phyloP scores from a whole-genome alignment of 2,797 vertebrate species.

The Myoxocephalus aenaeus region DNA sequence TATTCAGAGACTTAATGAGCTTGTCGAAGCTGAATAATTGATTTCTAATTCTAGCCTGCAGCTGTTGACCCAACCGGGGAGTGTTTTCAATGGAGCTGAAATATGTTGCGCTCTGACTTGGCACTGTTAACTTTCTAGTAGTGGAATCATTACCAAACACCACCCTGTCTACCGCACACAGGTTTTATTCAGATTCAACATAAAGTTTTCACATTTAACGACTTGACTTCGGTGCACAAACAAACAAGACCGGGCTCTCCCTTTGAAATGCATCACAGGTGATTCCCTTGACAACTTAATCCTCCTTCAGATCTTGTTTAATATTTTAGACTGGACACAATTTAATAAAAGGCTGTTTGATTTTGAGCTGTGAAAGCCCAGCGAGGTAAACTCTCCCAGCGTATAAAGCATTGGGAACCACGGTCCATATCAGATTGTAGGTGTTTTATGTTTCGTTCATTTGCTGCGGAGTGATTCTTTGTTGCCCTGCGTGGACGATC shows the following conservation, averaged over 20 bases:
- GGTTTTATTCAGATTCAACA: slow-evolving; percentile 46
- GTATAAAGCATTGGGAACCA: slow-evolving; percentile 59
- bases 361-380: slow-evolving; percentile 54
- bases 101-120: slow-evolving; percentile 78
- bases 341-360: slow-evolving; percentile 49
- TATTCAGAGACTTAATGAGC: slow-evolving; percentile 84
- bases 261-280: slow-evolving; percentile 52
- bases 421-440: slow-evolving; percentile 75
- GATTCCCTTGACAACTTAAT: slow-evolving; percentile 63
- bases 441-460: slow-evolving; percentile 76
- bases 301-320: slow-evolving; percentile 60
- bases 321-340: slow-evolving; percentile 53
- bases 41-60: slow-evolving; percentile 86
- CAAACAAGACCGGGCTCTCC: slow-evolving; percentile 25
- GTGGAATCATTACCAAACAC: slow-evolving; percentile 56
- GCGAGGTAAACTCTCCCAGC: slow-evolving; percentile 63
- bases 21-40: slow-evolving; percentile 87
- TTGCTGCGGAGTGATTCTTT: slow-evolving; percentile 80
- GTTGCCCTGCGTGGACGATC: slow-evolving; percentile 74
- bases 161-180: slow-evolving; percentile 49
- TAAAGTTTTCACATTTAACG: slow-evolving; percentile 53
- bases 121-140: slow-evolving; percentile 65
- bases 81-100: slow-evolving; percentile 80
- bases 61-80: slow-evolving; percentile 83
- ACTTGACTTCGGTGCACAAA: slow-evolving; percentile 29